These are phyloP conservation scores for Heterodera filipjevi DNA, from an alignment of 2,888 invertebrate genomes.

Conservation along the genomic window DNA sequence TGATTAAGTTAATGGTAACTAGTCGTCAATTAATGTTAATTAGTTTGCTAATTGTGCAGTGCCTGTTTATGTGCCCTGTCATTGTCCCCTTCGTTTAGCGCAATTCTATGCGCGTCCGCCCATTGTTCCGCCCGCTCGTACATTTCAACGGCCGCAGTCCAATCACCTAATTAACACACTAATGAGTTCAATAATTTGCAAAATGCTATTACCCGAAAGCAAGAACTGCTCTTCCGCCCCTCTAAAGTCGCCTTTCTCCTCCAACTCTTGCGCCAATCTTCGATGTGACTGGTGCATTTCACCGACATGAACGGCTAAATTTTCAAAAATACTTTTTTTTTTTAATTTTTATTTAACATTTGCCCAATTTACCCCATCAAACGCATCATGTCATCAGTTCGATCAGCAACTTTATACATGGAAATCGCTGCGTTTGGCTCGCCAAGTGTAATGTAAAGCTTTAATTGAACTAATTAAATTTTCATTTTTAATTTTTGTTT, in stretches of 20 bases:
- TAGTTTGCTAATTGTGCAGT: neutral
- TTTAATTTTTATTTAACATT: neutral
- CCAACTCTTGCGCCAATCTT: constrained; percentile 87
- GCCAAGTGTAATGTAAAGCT: constrained; percentile 79
- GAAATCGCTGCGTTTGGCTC: constrained; percentile 90
- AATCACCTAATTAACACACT: constrained; percentile 72
- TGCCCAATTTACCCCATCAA: constrained; percentile 74
- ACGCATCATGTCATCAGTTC: constrained; percentile 85
- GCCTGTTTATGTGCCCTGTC: constrained; percentile 54
- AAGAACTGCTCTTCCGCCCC: constrained; percentile 91
- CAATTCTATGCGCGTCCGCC: constrained; percentile 86
- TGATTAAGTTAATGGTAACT: too few species aligned
- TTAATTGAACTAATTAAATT: constrained; percentile 26
- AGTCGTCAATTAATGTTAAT: neutral
- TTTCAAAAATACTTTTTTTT: too few species aligned
- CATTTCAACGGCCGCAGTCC: constrained; percentile 88
- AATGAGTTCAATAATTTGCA: neutral
- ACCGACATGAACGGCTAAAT: constrained; percentile 85
- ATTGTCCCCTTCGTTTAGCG: constrained; percentile 73
- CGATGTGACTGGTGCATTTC: constrained; percentile 81
- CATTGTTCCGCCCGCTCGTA: constrained; percentile 79
- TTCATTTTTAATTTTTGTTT: too few species aligned
- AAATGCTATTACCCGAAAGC: constrained; percentile 67
- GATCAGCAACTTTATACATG: constrained; percentile 90
- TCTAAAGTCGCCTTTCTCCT: constrained; percentile 81